phyloP scores from a whole-genome alignment of 2,797 vertebrate genomes.

The Platyrinchus mystaceus region DNA sequence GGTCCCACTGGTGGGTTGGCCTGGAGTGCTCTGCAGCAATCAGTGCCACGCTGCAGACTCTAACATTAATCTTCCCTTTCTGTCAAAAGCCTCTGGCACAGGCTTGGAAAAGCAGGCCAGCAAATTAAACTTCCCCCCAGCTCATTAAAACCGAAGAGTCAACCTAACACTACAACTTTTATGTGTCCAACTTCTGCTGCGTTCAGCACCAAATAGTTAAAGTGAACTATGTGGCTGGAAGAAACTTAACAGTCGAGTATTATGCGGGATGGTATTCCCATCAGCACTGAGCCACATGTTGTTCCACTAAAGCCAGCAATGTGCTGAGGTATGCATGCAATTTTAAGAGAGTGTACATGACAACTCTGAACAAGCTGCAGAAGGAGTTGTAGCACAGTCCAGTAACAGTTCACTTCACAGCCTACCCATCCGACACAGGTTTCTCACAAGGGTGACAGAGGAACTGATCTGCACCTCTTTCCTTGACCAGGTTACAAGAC shows the following conservation, averaged over 20 bases:
- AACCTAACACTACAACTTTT: slow-evolving; percentile 35
- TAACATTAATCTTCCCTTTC: slow-evolving; percentile 65
- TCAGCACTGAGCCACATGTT: slow-evolving; percentile 31
- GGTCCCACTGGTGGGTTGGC: slow-evolving; percentile 76
- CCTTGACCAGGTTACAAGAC: background rate
- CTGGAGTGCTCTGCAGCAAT: slow-evolving; percentile 74
- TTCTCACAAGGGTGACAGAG: background rate
- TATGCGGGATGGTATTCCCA: slow-evolving; percentile 32
- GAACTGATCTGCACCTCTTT: background rate
- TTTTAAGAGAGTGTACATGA: background rate
- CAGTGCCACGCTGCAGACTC: slow-evolving; percentile 66
- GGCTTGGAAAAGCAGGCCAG: slow-evolving; percentile 48
- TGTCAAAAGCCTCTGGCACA: slow-evolving; percentile 56
- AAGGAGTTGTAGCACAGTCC: background rate
- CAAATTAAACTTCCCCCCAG: slow-evolving; percentile 46
- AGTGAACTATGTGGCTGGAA: slow-evolving; percentile 43
- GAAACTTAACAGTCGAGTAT: slow-evolving; percentile 37
- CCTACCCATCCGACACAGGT: background rate
- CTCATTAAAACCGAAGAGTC: slow-evolving; percentile 62
- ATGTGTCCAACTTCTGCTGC: background rate
- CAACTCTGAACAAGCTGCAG: slow-evolving; percentile 37
- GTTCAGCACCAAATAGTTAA: slow-evolving; percentile 47
- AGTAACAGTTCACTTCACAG: background rate
- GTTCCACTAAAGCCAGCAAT: slow-evolving; percentile 45
- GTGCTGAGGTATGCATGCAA: slow-evolving; percentile 10